Conservation (phyloP, 1,140 invertebrate species). For the Eulimnadia texana region DNA sequence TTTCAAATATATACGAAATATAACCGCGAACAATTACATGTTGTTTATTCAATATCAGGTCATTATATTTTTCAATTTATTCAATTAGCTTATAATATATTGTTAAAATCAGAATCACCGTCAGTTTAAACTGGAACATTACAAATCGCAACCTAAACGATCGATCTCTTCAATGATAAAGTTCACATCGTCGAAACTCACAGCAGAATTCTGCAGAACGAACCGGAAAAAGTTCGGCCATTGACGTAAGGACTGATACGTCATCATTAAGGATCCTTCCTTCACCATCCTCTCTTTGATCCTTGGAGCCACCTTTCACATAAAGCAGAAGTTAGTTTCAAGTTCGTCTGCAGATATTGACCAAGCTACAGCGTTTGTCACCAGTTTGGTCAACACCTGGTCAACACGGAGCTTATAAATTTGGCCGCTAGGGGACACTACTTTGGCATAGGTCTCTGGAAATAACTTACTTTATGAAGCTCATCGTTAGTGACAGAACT, state of each 20-base stretch:
- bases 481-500: slow-evolving; percentile 45
- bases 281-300: slow-evolving; percentile 91
- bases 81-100: too few species aligned
- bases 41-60: too few species aligned
- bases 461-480: slow-evolving; percentile 43
- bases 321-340: neutral
- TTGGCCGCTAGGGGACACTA: too few species aligned
- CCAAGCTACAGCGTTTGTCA: too few species aligned
- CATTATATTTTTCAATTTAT: too few species aligned
- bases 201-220: slow-evolving; percentile 75
- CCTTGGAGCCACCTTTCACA: slow-evolving; percentile 56
- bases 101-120: too few species aligned
- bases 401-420: too few species aligned
- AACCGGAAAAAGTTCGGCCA: slow-evolving; percentile 86
- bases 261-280: slow-evolving; percentile 85
- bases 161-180: slow-evolving; percentile 79
- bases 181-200: slow-evolving; percentile 62
- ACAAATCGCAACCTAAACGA: slow-evolving; percentile 53
- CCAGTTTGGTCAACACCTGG: too few species aligned
- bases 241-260: slow-evolving; percentile 70
- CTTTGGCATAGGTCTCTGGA: neutral
- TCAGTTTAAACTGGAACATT: too few species aligned
- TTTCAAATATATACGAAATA: too few species aligned
- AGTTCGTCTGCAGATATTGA: too few species aligned
- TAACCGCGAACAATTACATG: too few species aligned